These are phyloP conservation scores for Oscheius sp. DNA, from an alignment of 2,888 invertebrate genomes.

Conservation along the genomic window DNA sequence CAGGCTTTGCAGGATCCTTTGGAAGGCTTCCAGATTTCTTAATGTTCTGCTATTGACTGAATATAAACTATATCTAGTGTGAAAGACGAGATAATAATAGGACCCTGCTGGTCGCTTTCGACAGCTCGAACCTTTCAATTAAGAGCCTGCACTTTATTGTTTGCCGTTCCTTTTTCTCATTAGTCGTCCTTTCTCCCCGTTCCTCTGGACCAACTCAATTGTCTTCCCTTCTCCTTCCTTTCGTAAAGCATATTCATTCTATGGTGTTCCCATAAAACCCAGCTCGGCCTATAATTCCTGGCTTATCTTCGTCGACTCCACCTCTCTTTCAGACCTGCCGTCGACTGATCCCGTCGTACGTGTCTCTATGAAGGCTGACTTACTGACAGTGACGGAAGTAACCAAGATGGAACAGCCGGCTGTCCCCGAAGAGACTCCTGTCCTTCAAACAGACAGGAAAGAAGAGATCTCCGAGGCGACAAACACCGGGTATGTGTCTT, in stretches of 20 bases:
- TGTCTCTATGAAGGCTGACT: slow-evolving; percentile 22
- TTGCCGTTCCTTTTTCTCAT: background rate
- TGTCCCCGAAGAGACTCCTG: background rate
- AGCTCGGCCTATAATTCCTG: slow-evolving; percentile 12
- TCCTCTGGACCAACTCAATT: too few relatives aligned
- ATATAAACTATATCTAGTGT: too few relatives aligned
- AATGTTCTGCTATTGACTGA: too few relatives aligned
- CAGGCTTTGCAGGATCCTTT: too few relatives aligned
- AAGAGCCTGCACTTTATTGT: background rate
- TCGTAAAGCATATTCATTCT: background rate
- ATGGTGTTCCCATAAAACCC: slow-evolving; percentile 4
- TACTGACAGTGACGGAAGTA: slow-evolving; percentile 13
- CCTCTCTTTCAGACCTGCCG: slow-evolving; percentile 10
- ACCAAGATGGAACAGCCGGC: background rate
- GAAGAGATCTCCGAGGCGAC: slow-evolving; percentile 2
- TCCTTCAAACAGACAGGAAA: background rate
- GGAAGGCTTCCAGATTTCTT: too few relatives aligned
- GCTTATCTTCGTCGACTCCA: slow-evolving; percentile 6
- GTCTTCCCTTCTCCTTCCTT: too few relatives aligned
- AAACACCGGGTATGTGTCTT: slow-evolving; percentile 19
- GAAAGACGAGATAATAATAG: too few relatives aligned
- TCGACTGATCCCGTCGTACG: background rate
- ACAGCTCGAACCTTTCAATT: background rate
- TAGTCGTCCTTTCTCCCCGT: background rate
- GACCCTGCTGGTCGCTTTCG: background rate